Conservation (phyloP, 2,113 vertebrate species). For the Atherinomorus stipes region DNA sequence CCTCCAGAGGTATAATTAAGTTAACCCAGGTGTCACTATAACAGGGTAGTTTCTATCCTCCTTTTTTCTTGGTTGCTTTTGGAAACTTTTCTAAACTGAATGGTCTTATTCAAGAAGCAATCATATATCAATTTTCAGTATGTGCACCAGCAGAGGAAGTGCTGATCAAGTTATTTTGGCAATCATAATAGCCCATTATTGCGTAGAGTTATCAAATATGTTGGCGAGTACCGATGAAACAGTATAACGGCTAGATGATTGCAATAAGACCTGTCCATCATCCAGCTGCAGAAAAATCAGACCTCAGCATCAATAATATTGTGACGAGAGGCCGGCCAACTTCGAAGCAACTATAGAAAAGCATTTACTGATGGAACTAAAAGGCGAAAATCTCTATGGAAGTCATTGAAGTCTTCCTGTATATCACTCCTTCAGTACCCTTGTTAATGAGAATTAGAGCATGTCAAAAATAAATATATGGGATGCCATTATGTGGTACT, state of each 20-base stretch:
- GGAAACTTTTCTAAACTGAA: constrained; percentile 20
- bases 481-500: too few relatives aligned
- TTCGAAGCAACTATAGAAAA: too few relatives aligned
- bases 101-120: background rate
- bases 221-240: constrained; percentile 3
- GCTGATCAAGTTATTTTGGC: constrained; percentile 23
- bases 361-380: too few relatives aligned
- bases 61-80: background rate
- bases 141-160: background rate
- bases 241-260: constrained; percentile 16
- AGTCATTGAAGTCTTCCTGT: too few relatives aligned
- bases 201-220: constrained; percentile 4
- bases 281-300: background rate
- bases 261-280: background rate
- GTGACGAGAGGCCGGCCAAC: too few relatives aligned
- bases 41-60: background rate
- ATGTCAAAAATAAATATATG: too few relatives aligned
- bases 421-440: too few relatives aligned
- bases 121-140: background rate
- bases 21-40: constrained; percentile 22
- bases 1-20: constrained; percentile 36
- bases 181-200: constrained; percentile 24
- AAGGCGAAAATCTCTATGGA: too few relatives aligned
- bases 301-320: background rate
- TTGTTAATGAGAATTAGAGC: too few relatives aligned